Base-by-base conservation (phyloP, 2,888 invertebrate genomes). In the Cryptops parisi region DNA sequence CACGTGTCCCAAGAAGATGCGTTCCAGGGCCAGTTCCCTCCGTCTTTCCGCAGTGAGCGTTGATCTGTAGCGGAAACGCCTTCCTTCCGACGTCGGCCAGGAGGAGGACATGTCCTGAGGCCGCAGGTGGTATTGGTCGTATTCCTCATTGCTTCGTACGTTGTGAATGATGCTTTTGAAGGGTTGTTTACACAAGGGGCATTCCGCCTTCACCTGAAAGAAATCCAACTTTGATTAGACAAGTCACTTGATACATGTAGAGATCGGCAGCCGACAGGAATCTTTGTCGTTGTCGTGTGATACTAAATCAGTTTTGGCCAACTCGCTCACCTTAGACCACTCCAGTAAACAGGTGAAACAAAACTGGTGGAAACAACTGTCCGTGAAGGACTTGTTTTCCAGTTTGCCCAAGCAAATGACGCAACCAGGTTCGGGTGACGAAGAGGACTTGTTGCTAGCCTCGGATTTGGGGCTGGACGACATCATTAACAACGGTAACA, bases 101-200 rank as follows among this genome's bases (percentile, higher is more conserved):
- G 58, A 46, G 21, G 55, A 44, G 12, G 48, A 50, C n/a, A 52
- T 41, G 12, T 57, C 52, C 24, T 62, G 54, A 24, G 52, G 33
- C 26, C 59, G 65, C 47, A 75, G 66, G 58, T 73, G 69, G 65
- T 90, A 87, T 65, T 89, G 83, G 62, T 94, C 91, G 69, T 87
- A 93, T 62, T 89, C 86, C 58, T 81, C 78, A 65, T 82, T 82
- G 0, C 88, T 84, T 60, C 83, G 79, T 2, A 93, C 85, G 76
- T 89, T 91, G 70, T 93, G 89, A 57, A 93, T 86, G 54, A 94
- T 94, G 5, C 84, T 83, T 62, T 81, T 84, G 68, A 94, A 94
- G 2, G 80, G 77, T 66, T 89, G 86, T 66, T 96, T 94, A 70
- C 96, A 96, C 1, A 96, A 72, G 0, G 96, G 96, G 68, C 93